Evolutionary conservation across 2,797 vertebrate genomes (phyloP), one percentile per base, ranked within the genome.

Genomic region (Buceros bicornis): DNA sequence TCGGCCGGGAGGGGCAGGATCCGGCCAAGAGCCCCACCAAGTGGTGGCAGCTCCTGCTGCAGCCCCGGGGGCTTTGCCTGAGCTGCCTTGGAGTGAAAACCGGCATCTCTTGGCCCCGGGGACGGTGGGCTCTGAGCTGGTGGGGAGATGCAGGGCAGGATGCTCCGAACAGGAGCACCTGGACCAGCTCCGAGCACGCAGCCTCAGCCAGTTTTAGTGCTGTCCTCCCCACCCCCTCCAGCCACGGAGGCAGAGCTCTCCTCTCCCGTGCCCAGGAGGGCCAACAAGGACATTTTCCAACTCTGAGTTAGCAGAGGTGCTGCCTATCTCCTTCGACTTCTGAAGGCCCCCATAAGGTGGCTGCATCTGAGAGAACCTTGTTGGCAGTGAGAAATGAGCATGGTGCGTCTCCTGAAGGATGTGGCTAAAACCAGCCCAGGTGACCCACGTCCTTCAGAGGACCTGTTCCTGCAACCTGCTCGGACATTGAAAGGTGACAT

Each of bases 191-290:
- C 6, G 6, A 8, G 26, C 40, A 9, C 2, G 3, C 54, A 62
- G 62, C 48, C 48, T 13, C 26, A 5, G 61, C 8, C 19, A 7
- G 1, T 16, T 20, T 20, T 4, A 31, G 53, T 31, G 1, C 35
- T 2, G 2, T 35, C 31, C 42, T 2, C 13, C 48, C 42, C 0
- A 3, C 25, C 10, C 18, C 25, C 45, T 28, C 21, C 0, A 1
- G 12, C 22, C 2, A 0, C 31, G 11, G 76, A 17, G 56, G 65
- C 78, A 72, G 50, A 56, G 28, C 28, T 62, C 33, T 62, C 42
- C 35, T 50, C 13, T 43, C 33, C 22, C 1, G 0, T 13, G 19
- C 47, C 57, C 57, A 26, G 54, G 26, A 33, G 54, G 26, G 31
- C 31, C 60, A 22, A 1, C 0, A 0, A 40, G 43, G 43, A n/a